These are phyloP conservation scores for Punctoribates punctum DNA, from an alignment of 2,888 invertebrate species.

Conservation along the genomic window DNA sequence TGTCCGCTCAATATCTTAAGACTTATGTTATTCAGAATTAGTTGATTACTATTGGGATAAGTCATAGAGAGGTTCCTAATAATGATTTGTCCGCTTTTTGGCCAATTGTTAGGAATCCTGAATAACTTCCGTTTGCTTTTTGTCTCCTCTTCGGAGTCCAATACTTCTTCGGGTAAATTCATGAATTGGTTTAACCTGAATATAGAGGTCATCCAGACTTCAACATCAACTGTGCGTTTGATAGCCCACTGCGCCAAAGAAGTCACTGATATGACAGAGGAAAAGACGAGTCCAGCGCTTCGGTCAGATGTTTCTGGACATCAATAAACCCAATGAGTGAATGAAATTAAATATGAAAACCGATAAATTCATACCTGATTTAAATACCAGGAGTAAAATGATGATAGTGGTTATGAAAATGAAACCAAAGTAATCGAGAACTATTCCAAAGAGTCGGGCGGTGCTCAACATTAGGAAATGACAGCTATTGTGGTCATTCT, in stretches of 20 bases:
- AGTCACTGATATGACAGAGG: slow-evolving; percentile 4
- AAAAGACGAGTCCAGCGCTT: slow-evolving; percentile 12
- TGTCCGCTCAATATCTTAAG: slow-evolving; percentile 56
- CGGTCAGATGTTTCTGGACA: not conserved
- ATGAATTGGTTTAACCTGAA: not conserved
- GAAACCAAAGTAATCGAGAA: not conserved
- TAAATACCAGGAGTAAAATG: not conserved
- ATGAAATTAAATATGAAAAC: not conserved
- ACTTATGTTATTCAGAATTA: slow-evolving; percentile 26
- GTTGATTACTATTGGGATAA: slow-evolving; percentile 47
- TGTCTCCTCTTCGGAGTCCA: not conserved
- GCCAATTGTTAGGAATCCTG: slow-evolving; percentile 50
- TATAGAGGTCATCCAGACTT: slow-evolving; percentile 30
- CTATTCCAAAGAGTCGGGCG: not conserved
- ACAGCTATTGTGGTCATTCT: slow-evolving; percentile 77
- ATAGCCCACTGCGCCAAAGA: slow-evolving; percentile 34
- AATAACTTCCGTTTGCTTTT: not conserved
- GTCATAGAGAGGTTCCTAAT: slow-evolving; percentile 50
- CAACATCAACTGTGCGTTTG: slow-evolving; percentile 34
- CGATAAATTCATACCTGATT: not conserved
- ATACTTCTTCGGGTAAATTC: slow-evolving; percentile 25
- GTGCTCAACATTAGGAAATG: slow-evolving; percentile 64
- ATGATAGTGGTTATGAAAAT: not conserved
- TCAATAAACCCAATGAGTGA: no score
- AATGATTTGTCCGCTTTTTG: slow-evolving; percentile 51